Base-by-base conservation (phyloP, 1,140 invertebrate genomes). In the Spodoptera frugiperda region DNA sequence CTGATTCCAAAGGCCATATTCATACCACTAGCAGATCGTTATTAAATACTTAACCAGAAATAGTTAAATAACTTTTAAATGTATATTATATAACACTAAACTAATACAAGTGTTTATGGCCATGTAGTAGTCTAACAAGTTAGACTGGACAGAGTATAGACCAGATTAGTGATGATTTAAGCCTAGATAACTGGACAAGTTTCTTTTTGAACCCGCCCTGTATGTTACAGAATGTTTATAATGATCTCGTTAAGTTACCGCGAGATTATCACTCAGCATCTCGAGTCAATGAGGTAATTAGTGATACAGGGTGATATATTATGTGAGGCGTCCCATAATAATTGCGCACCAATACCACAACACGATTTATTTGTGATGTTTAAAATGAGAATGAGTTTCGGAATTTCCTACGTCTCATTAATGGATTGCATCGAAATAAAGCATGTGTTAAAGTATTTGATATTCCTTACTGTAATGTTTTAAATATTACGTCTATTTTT, bases 201-300 rank as follows among this genome's bases (percentile, higher is more conserved):
- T 57, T 57, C 3, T 19, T 30, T 44, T 30, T 61, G 4, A 61
- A 39, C 30, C 19, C 12, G 19, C 10, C 48, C 46, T 30, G 44
- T 67, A 25, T 51, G 49, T 51, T 25, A 68, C 49, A 33, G 53
- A 15, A 70, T 39, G n/a, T 17, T 70, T 14, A 70, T 70, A 70
- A 70, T 67, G 63, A 46, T 67, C 63, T 67, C 63, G 63, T 67
- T 67, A 67, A 49, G 63, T 12, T n/a, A 21, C 17, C 44, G 10
- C 63, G 44, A 14, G 46, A 54, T 70, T 70, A 53, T 70, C 51
- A 33, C 67, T 53, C n/a, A 68, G 53, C 49, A 70, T 70, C 67
- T 70, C n/a, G 8, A 30, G 15, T 33, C 21, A 70, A 17, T 57
- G n/a, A 54, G 25, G 14, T 70, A 70, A 67, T 67, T 67, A 67